Evolutionary conservation across 2,797 vertebrate species (phyloP), one percentile per base, ranked within the genome.

Genomic region (Pyrocephalus nanus): DNA sequence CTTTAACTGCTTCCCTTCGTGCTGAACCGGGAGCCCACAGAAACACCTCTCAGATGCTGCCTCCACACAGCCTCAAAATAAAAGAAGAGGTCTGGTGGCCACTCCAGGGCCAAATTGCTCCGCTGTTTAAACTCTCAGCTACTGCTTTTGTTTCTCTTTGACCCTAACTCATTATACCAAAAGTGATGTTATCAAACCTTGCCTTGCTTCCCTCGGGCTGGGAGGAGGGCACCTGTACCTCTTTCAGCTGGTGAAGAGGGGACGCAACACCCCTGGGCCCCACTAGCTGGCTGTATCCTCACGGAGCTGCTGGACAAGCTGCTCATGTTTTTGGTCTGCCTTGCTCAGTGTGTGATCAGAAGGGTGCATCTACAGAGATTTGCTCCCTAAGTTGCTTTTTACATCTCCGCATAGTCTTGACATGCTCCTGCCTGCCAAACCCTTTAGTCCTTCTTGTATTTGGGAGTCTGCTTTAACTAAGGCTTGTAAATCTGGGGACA

Each of bases 231-330:
- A 12, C 11, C 62, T 45, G 42, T n/a, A n/a, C 21, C 42, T 65
- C 15, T 45, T 65, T n/a, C 62, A 65, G 20, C 29, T 43, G 32
- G 8, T 17, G 53, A 40, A 27, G 26, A n/a, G 42, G 50, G 36
- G 25, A 27, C 2, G 0, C 1, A 6, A 15, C 3, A 2, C 30
- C 36, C 8, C 42, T 1, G 2, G 15, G n/a, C 38, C 27, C 13
- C 8, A 4, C 30, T 1, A 5, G 8, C 27, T 18, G n/a, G 20
- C 60, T 4, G 1, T 42, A 38, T 22, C 15, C 4, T 21, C 18
- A 8, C 1, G 4, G 27, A 71, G 38, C 30, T 48, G 32, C 32
- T 4, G 2, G 25, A 30, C 6, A 2, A 0, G 1, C 25, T 57
- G 72, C 53, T 86, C 27, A 2, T 4, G 3, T 23, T 74, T 57